These are phyloP conservation scores for Chouioia cunea DNA, from an alignment of 2,888 invertebrate species.

Conservation along the genomic window DNA sequence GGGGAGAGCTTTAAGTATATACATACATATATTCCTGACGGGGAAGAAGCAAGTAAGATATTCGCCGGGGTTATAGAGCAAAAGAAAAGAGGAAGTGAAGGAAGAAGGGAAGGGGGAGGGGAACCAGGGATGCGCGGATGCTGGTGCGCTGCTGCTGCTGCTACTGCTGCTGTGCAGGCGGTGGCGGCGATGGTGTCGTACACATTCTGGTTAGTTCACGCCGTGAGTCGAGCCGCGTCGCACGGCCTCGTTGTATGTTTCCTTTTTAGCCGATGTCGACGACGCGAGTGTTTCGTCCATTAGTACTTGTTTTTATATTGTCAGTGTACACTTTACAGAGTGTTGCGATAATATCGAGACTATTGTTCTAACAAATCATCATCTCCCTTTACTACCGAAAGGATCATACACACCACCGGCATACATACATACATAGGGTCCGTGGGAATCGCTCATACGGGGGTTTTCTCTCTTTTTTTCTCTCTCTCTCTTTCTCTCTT, in stretches of 20 bases:
- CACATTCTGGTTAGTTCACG: conserved; percentile 21
- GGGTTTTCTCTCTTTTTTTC: conserved; percentile 22
- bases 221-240: conserved; percentile 11
- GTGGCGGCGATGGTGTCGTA: conserved; percentile 10
- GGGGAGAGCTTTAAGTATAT: neutral
- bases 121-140: neutral
- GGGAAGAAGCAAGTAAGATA: conserved; percentile 17
- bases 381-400: too few relatives aligned
- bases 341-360: too few relatives aligned
- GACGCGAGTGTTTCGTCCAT: too few relatives aligned
- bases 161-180: neutral
- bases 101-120: neutral
- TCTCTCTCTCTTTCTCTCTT: conserved; percentile 14
- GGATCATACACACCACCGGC: neutral
- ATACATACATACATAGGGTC: too few relatives aligned
- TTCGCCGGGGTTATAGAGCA: conserved; percentile 17
- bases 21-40: neutral
- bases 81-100: neutral
- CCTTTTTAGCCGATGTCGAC: neutral
- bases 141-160: neutral
- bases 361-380: too few relatives aligned
- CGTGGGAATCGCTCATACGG: conserved; percentile 14
- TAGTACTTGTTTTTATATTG: too few relatives aligned
- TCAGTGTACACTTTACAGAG: too few relatives aligned
- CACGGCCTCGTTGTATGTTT: conserved; percentile 7